phyloP scores from a whole-genome alignment of 2,113 vertebrate species.

The Tetraodon nigroviridis region DNA sequence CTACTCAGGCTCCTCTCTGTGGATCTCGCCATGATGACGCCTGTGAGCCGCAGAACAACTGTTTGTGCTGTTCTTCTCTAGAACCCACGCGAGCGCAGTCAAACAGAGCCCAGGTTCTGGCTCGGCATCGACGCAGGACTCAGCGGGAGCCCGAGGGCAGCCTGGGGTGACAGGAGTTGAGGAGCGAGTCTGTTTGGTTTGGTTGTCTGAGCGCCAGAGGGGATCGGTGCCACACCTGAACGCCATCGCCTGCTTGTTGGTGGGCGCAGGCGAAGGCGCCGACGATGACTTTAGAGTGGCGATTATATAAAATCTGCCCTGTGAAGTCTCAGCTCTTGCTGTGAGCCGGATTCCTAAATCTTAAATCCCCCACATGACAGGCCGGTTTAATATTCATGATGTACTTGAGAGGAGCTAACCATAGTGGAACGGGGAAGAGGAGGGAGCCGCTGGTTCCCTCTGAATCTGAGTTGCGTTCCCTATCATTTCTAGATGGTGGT shows the following conservation, averaged over 20 bases:
- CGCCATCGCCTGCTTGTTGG: too few species aligned
- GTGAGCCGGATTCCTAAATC: slow-evolving; percentile 57
- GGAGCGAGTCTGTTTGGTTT: too few species aligned
- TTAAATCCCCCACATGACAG: slow-evolving; percentile 55
- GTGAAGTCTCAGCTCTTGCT: slow-evolving; percentile 41
- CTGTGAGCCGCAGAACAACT: neutral
- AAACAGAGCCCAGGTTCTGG: slow-evolving; percentile 17
- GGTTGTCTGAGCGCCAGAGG: too few species aligned
- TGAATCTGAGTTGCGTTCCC: slow-evolving; percentile 20
- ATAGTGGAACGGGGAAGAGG: slow-evolving; percentile 29
- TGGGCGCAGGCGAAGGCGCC: slow-evolving; percentile 3
- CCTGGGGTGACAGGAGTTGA: slow-evolving; percentile 24
- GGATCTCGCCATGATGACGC: neutral
- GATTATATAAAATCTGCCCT: slow-evolving; percentile 41
- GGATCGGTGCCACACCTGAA: too few species aligned
- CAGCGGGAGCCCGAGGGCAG: slow-evolving; percentile 45
- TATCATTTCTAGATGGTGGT: neutral
- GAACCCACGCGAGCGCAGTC: slow-evolving; percentile 23
- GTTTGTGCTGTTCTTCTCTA: too few species aligned
- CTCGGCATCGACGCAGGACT: slow-evolving; percentile 42
- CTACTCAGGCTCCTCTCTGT: too few species aligned
- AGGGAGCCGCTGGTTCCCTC: slow-evolving; percentile 38
- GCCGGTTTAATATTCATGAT: slow-evolving; percentile 60
- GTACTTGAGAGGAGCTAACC: slow-evolving; percentile 35
- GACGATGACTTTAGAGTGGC: slow-evolving; percentile 28